phyloP scores from a whole-genome alignment of 2,113 vertebrate genomes.

The Puma concolor region DNA sequence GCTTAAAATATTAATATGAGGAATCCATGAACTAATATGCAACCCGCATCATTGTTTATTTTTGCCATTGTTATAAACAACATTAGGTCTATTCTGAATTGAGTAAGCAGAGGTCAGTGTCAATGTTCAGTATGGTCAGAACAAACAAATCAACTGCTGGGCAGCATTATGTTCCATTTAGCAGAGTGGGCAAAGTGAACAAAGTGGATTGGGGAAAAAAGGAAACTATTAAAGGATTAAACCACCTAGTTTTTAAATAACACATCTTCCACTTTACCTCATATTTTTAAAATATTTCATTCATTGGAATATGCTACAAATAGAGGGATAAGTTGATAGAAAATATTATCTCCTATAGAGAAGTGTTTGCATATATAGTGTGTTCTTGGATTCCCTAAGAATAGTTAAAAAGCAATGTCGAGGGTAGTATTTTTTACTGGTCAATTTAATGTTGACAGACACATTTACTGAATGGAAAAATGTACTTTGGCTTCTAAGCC shows the following conservation, averaged over 20 bases:
- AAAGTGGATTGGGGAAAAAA: not conserved
- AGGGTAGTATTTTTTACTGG: constrained; percentile 50
- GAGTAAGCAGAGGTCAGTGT: not conserved
- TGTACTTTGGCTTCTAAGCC: not conserved
- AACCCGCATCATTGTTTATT: not conserved
- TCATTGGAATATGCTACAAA: not conserved
- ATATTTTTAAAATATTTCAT: constrained; percentile 37
- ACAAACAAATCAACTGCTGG: not conserved
- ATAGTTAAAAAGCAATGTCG: constrained; percentile 22
- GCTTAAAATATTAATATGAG: not conserved
- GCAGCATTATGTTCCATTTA: not conserved
- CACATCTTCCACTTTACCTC: constrained; percentile 18
- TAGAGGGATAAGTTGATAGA: not conserved
- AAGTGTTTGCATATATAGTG: not conserved
- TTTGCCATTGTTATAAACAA: not conserved
- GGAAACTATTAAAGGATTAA: not conserved
- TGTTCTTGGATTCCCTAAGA: not conserved
- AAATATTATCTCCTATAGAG: not conserved
- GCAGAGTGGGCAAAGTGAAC: not conserved
- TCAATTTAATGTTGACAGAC: constrained; percentile 39
- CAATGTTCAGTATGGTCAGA: not conserved
- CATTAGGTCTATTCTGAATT: not conserved
- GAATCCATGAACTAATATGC: not conserved
- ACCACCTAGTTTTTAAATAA: not conserved
- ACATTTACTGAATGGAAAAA: not conserved